Conservation (phyloP, 2,797 vertebrate genomes). For the Dromococcyx pavoninus region DNA sequence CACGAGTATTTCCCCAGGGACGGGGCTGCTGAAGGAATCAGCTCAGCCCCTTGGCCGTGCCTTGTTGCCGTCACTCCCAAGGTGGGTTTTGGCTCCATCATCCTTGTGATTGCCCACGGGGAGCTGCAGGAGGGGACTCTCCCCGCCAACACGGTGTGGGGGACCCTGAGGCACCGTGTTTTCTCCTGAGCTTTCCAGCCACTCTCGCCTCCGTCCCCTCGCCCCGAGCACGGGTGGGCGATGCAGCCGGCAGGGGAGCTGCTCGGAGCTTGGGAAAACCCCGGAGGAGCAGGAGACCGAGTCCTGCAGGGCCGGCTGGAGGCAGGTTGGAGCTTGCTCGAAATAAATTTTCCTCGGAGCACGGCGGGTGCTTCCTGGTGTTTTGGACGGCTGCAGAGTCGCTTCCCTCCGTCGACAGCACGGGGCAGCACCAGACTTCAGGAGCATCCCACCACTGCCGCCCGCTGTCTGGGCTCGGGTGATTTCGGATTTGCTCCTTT, state of each 20-base stretch:
- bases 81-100: neutral
- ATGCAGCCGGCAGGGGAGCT: neutral
- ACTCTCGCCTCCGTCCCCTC: accelerated
- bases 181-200: neutral
- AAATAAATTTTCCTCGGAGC: neutral
- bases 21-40: neutral
- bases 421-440: constrained; percentile 36
- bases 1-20: neutral
- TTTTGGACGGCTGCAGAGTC: neutral
- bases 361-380: accelerated
- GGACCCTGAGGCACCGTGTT: accelerated
- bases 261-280: neutral
- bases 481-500: accelerated
- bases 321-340: neutral
- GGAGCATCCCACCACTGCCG: accelerated
- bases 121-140: neutral
- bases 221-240: neutral
- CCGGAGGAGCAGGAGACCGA: neutral
- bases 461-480: accelerated
- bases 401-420: neutral
- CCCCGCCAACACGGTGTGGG: accelerated
- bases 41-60: neutral
- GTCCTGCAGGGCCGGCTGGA: neutral
- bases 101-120: accelerated
- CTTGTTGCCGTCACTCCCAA: accelerated